These are phyloP conservation scores for Caiman crocodilus DNA, from an alignment of 2,797 vertebrate species.

Conservation along the genomic window DNA sequence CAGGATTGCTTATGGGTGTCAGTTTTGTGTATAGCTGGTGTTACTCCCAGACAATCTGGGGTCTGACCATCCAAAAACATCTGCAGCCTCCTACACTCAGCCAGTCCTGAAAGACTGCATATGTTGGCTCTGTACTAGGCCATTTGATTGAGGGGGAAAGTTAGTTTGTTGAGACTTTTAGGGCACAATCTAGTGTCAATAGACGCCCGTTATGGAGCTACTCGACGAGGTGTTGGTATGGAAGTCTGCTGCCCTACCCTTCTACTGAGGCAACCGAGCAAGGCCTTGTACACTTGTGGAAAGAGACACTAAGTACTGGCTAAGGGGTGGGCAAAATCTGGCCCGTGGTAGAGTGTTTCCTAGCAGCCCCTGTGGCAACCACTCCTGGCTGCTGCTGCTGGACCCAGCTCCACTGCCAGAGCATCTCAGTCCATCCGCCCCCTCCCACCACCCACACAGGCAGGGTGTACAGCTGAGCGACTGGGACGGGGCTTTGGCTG, in stretches of 20 bases:
- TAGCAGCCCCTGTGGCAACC: too few species aligned
- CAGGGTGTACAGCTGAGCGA: too few species aligned
- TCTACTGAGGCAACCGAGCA: rapidly evolving
- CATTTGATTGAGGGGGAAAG: background rate
- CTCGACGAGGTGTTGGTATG: background rate
- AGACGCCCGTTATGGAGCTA: background rate
- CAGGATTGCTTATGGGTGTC: rapidly evolving
- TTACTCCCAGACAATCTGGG: background rate
- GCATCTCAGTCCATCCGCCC: too few species aligned
- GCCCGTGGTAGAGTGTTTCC: too few species aligned
- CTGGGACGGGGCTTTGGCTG: too few species aligned
- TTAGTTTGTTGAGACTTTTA: background rate
- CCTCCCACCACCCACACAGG: too few species aligned
- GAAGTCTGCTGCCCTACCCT: background rate
- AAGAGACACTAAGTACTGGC: background rate
- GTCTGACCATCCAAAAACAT: background rate
- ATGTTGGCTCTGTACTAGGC: background rate
- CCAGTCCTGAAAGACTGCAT: rapidly evolving
- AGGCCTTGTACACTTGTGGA: background rate
- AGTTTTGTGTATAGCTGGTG: rapidly evolving
- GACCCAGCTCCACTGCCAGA: too few species aligned
- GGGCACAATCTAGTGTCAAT: background rate
- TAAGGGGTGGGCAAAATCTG: background rate
- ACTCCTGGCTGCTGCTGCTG: too few species aligned
- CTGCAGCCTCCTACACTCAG: background rate